Evolutionary conservation across 2,888 invertebrate genomes (phyloP), one percentile per base, ranked within the genome.

Genomic region (Tanytarsus gracilentus): DNA sequence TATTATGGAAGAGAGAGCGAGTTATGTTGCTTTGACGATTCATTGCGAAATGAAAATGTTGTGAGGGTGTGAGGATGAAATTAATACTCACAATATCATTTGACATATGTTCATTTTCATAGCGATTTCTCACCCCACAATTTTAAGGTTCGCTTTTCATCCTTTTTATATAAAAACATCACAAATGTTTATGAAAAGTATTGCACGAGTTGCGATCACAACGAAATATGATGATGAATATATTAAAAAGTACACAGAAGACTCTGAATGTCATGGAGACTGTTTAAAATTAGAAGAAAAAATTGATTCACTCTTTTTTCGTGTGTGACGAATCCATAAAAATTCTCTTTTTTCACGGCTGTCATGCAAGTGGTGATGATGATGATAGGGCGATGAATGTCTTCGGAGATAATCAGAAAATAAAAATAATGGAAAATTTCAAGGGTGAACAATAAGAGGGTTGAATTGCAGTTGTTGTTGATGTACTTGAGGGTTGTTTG

Each of bases 401-500:
- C 21, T 48, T 23, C 21, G 9, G 16, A 6, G 48, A 18, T 14
- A 48, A 48, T 14, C 21, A 48, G 16, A 14, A 23, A 23, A n/a
- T n/a, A n/a, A 7, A 6, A 16, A 5, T 48, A 48, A 48, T 48
- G 48, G 48, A n/a, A n/a, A n/a, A n/a, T n/a, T n/a, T n/a, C n/a
- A n/a, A n/a, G n/a, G n/a, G n/a, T n/a, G n/a, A n/a, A n/a, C n/a
- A n/a, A n/a, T 23, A 48, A 48, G 29, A 30, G 51, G 51, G 30
- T 29, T 14, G 26, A 25, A 51, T 27, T 29, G 16, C 27, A 33
- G 33, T 14, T 33, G 14, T 36, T 36, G 16, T 16, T 36, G n/a
- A 14, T 16, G 16, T 36, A 51, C 51, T 51, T 36, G 53, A 53
- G 53, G 53, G 53, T 53, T 53, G 53, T 53, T 53, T 53, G 53